Evolutionary conservation across 1,140 invertebrate species (phyloP).

Genomic region (Platorchestia sp.): DNA sequence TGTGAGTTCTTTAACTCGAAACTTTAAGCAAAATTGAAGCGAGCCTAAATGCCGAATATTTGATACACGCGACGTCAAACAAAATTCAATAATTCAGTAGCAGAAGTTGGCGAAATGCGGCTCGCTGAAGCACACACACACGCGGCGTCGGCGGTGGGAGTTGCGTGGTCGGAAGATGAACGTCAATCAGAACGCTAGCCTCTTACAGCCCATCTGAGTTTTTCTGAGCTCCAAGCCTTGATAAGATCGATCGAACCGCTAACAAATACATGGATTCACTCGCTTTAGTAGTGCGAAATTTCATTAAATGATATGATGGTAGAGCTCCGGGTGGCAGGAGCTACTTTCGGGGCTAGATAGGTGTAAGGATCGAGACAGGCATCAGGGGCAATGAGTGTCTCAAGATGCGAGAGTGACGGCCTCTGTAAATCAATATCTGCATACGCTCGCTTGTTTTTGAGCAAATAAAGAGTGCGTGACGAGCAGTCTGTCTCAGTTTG

Average conservation of each 20-base stretch:
- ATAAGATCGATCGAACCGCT: constrained; percentile 35
- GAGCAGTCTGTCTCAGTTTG: not conserved
- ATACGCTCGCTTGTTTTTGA: not conserved
- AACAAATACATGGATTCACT: constrained; percentile 30
- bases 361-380: not conserved
- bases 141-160: too few relatives aligned
- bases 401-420: not conserved
- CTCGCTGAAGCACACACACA: not conserved
- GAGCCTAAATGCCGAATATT: not conserved
- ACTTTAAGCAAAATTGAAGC: not conserved
- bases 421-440: not conserved
- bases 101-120: not conserved
- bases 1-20: not conserved
- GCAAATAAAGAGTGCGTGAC: not conserved
- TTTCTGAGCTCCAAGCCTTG: not conserved
- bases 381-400: not conserved
- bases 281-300: not conserved
- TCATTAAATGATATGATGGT: constrained; percentile 33
- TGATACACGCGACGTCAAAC: not conserved
- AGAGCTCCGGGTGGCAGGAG: not conserved
- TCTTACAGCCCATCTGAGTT: not conserved
- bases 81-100: constrained; percentile 29
- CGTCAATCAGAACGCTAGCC: not conserved
- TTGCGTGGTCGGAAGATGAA: not conserved
- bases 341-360: not conserved